phyloP scores from a whole-genome alignment of 2,888 invertebrate species.

The Strigamia transsilvanica region DNA sequence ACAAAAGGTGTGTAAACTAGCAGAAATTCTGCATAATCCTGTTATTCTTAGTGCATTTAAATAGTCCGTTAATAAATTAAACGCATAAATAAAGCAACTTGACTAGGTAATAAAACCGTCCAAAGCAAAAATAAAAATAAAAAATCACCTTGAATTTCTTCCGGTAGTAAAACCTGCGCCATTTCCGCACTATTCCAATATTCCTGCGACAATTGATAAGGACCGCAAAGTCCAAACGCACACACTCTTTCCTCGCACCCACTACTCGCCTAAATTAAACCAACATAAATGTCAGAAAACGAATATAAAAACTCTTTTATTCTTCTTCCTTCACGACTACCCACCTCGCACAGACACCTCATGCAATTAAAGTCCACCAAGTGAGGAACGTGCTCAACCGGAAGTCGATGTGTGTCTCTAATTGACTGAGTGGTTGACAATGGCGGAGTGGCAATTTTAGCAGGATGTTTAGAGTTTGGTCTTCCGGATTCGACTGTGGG shows the following conservation, averaged over 20 bases:
- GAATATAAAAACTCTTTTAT: neutral
- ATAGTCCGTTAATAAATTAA: too few species aligned
- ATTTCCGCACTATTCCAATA: slow-evolving; percentile 83
- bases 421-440: neutral
- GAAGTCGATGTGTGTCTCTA: slow-evolving; percentile 19
- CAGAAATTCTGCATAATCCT: too few species aligned
- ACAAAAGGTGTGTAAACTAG: neutral
- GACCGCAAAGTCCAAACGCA: slow-evolving; percentile 72
- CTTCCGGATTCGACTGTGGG: neutral
- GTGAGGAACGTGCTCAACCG: slow-evolving; percentile 10
- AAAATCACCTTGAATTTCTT: slow-evolving; percentile 63
- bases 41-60: too few species aligned
- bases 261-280: slow-evolving; percentile 50
- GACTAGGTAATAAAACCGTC: slow-evolving; percentile 32
- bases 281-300: neutral
- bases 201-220: slow-evolving; percentile 84
- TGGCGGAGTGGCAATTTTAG: neutral
- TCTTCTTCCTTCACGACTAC: neutral
- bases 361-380: slow-evolving; percentile 24
- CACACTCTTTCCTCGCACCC: slow-evolving; percentile 42
- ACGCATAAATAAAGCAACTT: neutral
- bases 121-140: neutral
- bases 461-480: slow-evolving; percentile 17
- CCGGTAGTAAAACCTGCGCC: slow-evolving; percentile 69
- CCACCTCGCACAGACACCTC: slow-evolving; percentile 13